Evolutionary conservation across 2,113 vertebrate genomes (phyloP).

Genomic region (Zosterops japonicus): DNA sequence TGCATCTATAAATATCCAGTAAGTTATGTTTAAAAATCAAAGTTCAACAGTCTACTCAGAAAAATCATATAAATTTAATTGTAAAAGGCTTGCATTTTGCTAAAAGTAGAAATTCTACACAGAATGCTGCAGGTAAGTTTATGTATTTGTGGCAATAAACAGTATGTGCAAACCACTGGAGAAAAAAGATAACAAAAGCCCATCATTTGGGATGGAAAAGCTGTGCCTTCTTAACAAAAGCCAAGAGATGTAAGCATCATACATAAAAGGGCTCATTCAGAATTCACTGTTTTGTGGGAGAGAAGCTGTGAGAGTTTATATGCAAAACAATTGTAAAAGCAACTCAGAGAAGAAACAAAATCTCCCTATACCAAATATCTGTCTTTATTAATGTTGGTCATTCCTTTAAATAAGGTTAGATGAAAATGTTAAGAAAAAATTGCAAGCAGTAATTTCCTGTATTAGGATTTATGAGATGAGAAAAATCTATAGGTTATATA

Average conservation of each 20-base stretch:
- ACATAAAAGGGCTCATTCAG: constrained; percentile 4
- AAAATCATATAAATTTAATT: not conserved
- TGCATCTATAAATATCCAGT: not conserved
- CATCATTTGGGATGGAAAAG: not conserved
- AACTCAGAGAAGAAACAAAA: not conserved
- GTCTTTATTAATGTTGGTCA: constrained; percentile 28
- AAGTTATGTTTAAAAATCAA: not conserved
- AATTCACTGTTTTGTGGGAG: not conserved
- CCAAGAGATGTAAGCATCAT: not conserved
- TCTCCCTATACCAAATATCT: not conserved
- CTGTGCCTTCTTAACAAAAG: not conserved
- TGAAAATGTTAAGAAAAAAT: constrained; percentile 33
- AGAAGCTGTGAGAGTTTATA: not conserved
- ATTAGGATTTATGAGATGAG: constrained; percentile 45
- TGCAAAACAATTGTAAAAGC: constrained; percentile 19
- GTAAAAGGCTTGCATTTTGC: not conserved
- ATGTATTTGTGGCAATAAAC: not conserved
- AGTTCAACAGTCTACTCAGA: not conserved
- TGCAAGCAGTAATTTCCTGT: constrained; percentile 11
- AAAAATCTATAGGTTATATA: constrained; percentile 60
- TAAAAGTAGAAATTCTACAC: not conserved
- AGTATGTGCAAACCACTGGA: not conserved
- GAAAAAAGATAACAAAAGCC: not conserved
- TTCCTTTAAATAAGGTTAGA: constrained; percentile 11
- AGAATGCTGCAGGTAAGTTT: not conserved